Evolutionary conservation across 2,797 vertebrate genomes (phyloP).

Genomic region (Eulemur albifrons): DNA sequence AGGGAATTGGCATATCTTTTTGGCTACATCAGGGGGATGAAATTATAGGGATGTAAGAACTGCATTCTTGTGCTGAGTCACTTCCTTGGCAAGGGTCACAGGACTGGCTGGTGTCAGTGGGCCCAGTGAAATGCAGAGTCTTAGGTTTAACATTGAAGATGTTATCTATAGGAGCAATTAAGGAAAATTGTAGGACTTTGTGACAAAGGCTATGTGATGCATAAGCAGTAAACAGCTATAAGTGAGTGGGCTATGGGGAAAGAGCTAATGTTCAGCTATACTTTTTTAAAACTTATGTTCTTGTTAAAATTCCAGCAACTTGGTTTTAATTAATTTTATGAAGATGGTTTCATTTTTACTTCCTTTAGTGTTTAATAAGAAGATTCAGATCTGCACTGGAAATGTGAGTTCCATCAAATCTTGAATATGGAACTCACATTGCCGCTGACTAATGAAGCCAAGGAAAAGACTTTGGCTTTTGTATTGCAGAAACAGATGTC

Average conservation of each 20-base stretch:
- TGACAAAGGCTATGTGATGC: background rate
- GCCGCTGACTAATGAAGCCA: constrained; percentile 83
- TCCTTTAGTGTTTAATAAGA: constrained; percentile 49
- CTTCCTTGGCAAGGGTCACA: background rate
- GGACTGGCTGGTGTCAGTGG: background rate
- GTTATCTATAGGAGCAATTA: background rate
- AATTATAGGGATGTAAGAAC: background rate
- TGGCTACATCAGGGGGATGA: background rate
- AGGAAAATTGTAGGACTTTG: background rate
- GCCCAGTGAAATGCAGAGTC: background rate
- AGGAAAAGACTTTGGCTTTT: constrained; percentile 85
- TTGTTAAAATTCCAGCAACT: background rate
- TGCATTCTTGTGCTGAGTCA: background rate
- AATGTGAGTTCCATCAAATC: constrained; percentile 79
- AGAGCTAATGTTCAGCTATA: background rate
- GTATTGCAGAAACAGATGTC: constrained; percentile 86
- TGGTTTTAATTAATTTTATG: background rate
- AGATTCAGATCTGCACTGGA: constrained; percentile 78
- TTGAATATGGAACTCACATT: constrained; percentile 84
- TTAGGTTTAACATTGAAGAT: background rate
- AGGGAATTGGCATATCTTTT: background rate
- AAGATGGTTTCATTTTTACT: background rate
- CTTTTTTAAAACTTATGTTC: background rate
- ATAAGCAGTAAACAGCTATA: background rate
- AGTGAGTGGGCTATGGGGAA: background rate